A percentile compares a stretch with the other conserved stretches of the same genome.
phyloP scores from a whole-genome alignment of 2,113 vertebrate species.

The Rhadina sibilatrix region DNA sequence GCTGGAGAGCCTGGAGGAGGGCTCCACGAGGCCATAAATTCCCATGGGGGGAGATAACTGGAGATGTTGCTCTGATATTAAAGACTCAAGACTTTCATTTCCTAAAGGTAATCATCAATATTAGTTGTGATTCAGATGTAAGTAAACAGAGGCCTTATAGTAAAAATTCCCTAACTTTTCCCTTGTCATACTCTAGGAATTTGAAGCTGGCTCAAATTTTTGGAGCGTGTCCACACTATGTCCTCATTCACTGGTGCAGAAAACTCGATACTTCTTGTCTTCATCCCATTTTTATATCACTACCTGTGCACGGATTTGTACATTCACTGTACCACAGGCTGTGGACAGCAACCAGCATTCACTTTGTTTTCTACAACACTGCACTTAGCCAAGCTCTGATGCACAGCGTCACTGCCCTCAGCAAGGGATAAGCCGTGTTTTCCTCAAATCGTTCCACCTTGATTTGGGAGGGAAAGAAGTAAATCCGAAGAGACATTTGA shows the following conservation, averaged over 20 bases:
- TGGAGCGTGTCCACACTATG: neutral
- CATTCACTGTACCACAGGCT: neutral
- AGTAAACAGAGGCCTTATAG: neutral
- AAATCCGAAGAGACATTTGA: neutral
- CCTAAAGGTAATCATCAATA: neutral
- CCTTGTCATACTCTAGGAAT: neutral
- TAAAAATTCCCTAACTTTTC: neutral
- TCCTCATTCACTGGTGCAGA: neutral
- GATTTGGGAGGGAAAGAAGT: neutral
- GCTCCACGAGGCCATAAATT: slow-evolving; percentile 53
- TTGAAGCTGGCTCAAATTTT: neutral
- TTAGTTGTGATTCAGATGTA: neutral
- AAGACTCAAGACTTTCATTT: neutral
- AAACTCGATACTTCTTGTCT: neutral
- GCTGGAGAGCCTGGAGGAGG: neutral
- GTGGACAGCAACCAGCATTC: neutral
- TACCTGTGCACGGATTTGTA: no score
- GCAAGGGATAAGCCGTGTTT: fast-evolving
- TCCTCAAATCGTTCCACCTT: neutral
- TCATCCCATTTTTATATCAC: neutral
- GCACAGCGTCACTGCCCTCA: neutral
- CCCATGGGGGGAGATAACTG: neutral
- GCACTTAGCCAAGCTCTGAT: fast-evolving
- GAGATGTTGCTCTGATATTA: neutral
- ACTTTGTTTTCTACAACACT: neutral